A percentile compares a stretch with the other conserved stretches of the same genome.
These are phyloP conservation scores for Cichlasoma orientale DNA, from an alignment of 2,797 vertebrate species.

Conservation along the genomic window DNA sequence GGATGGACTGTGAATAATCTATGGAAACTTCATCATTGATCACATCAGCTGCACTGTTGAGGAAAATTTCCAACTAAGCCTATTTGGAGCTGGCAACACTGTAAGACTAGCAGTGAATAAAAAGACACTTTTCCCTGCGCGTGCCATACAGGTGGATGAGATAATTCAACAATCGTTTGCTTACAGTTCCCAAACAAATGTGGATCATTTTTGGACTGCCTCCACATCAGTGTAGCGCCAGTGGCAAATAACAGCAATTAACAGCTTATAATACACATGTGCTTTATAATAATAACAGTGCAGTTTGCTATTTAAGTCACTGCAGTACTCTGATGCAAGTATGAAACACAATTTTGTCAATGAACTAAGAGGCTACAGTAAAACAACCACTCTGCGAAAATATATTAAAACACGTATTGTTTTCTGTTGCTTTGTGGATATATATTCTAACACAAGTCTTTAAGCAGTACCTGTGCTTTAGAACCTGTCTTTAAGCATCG, in stretches of 20 bases:
- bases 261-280: not conserved
- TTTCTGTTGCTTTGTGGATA: not conserved
- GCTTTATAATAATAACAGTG: not conserved
- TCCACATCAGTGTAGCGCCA: not conserved
- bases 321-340: not conserved
- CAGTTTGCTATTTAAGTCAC: not conserved
- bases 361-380: not conserved
- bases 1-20: constrained; percentile 58
- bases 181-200: constrained; percentile 3
- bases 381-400: not conserved
- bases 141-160: not conserved
- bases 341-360: not conserved
- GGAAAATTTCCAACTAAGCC: constrained; percentile 40
- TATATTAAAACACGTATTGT: not conserved
- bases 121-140: constrained; percentile 8
- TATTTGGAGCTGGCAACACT: constrained; percentile 28
- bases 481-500: not conserved
- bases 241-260: not conserved
- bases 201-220: not conserved
- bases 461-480: not conserved
- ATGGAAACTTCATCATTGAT: constrained; percentile 57
- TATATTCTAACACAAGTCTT: not conserved
- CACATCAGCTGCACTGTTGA: constrained; percentile 48
- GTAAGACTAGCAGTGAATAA: not conserved
- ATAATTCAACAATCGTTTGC: constrained; percentile 4